Evolutionary conservation across 2,113 vertebrate genomes (phyloP).

Genomic region (Indicator indicator): DNA sequence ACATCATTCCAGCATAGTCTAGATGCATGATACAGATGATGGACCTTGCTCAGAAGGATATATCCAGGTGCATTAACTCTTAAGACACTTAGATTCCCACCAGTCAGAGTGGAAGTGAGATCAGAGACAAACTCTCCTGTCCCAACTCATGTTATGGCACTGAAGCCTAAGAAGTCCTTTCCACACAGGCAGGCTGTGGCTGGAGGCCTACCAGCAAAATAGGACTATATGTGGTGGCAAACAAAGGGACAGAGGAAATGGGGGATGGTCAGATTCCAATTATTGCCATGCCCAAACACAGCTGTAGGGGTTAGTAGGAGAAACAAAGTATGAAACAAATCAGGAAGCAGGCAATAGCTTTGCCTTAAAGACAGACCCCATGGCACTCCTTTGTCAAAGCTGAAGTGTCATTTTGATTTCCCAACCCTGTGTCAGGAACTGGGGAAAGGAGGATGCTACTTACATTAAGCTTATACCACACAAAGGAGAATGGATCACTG

Average conservation of each 20-base stretch:
- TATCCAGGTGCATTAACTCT: background rate
- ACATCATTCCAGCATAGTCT: background rate
- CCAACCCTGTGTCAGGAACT: background rate
- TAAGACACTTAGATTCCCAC: background rate
- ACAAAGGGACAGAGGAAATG: background rate
- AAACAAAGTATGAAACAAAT: background rate
- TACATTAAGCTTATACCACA: background rate
- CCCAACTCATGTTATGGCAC: background rate
- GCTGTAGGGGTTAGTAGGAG: background rate
- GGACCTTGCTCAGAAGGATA: background rate
- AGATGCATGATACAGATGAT: background rate
- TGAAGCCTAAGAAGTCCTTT: background rate
- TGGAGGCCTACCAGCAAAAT: background rate
- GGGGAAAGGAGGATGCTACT: background rate
- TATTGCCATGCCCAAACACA: background rate
- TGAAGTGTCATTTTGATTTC: background rate
- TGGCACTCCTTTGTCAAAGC: background rate
- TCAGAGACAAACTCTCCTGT: background rate
- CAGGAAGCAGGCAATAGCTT: background rate
- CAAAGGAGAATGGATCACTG: background rate
- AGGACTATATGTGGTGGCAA: background rate
- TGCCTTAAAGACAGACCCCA: background rate
- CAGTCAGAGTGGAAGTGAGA: background rate
- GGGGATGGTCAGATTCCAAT: background rate
- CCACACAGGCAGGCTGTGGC: background rate